A percentile compares a stretch with the other conserved stretches of the same genome.
phyloP scores from a whole-genome alignment of 2,113 vertebrate genomes.

The Tyrannus savana region DNA sequence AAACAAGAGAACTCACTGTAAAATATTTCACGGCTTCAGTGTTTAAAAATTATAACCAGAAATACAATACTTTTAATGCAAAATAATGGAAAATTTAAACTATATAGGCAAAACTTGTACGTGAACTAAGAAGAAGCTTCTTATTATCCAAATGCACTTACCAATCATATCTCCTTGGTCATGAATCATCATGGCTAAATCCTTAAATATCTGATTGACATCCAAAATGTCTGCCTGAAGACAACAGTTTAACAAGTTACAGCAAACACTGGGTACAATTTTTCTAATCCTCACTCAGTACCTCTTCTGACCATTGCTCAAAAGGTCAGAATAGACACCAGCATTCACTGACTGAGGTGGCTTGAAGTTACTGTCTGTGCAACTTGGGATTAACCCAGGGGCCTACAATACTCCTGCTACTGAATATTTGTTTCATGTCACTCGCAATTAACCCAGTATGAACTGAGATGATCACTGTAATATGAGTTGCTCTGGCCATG shows the following conservation, averaged over 20 bases:
- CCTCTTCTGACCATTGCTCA: not conserved
- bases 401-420: not conserved
- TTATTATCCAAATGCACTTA: conserved; percentile 67
- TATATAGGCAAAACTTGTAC: not conserved
- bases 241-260: conserved; percentile 34
- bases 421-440: not conserved
- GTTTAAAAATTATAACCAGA: not conserved
- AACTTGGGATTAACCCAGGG: not conserved
- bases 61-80: not conserved
- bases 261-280: not conserved
- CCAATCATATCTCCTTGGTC: conserved; percentile 98
- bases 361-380: not conserved
- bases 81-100: not conserved
- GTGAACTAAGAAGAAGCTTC: not conserved
- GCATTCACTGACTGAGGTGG: not conserved
- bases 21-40: not conserved
- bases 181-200: conserved; percentile 97
- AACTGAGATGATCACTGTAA: not conserved
- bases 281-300: not conserved
- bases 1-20: not conserved
- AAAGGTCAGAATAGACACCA: not conserved
- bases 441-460: not conserved
- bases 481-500: not conserved
- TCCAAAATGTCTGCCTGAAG: conserved; percentile 94
- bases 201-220: conserved; percentile 99